Conservation (phyloP, 1,140 invertebrate species). For the Calephelis virginiensis region DNA sequence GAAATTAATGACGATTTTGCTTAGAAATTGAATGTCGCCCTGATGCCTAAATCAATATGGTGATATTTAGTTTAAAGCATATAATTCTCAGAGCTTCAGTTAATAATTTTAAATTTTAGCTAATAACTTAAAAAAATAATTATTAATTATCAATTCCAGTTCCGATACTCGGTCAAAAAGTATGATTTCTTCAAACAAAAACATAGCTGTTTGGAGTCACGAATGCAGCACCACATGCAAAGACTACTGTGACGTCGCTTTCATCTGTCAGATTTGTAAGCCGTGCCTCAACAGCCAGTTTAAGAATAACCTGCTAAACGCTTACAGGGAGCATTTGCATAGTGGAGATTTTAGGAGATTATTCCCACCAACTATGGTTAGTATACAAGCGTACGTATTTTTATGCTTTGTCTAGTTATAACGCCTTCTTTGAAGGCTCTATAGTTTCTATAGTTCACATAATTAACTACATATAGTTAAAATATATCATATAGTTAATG, state of each 20-base stretch:
- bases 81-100: too few relatives aligned
- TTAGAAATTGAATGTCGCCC: too few relatives aligned
- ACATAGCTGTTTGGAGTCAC: conserved; percentile 87
- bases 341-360: conserved; percentile 88
- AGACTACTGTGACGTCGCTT: conserved; percentile 79
- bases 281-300: conserved; percentile 85
- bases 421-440: not conserved
- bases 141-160: conserved; percentile 29
- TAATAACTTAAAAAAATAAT: not conserved
- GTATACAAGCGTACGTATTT: conserved; percentile 25
- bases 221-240: conserved; percentile 83
- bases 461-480: too few relatives aligned
- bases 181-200: conserved; percentile 88
- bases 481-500: too few relatives aligned
- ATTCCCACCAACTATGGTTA: conserved; percentile 88
- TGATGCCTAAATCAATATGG: too few relatives aligned
- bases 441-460: not conserved
- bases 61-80: too few relatives aligned
- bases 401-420: conserved; percentile 8
- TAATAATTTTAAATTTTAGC: too few relatives aligned
- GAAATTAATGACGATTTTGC: too few relatives aligned
- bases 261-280: conserved; percentile 88
- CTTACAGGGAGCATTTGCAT: conserved; percentile 89
- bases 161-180: conserved; percentile 72
- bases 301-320: conserved; percentile 80